Evolutionary conservation across 2,113 vertebrate species (phyloP).

Genomic region (Polypterus senegalus): DNA sequence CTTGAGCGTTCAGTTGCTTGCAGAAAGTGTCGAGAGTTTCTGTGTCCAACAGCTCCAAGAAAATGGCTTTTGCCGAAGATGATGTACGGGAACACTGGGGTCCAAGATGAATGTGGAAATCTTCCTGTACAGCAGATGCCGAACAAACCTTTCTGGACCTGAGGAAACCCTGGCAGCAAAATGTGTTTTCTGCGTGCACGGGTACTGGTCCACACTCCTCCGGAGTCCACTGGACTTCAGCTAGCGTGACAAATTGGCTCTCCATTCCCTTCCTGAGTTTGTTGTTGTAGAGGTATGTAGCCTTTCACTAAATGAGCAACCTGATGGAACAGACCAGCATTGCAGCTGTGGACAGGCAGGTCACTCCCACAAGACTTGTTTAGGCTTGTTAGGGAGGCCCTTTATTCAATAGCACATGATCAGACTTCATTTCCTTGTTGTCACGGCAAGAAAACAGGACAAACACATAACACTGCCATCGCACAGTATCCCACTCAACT

Average conservation of each 20-base stretch:
- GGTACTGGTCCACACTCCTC: slow-evolving; percentile 35
- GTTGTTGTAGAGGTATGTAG: no score
- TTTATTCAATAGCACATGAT: no score
- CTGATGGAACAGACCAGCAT: no score
- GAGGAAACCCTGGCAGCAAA: slow-evolving; percentile 38
- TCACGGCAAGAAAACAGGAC: no score
- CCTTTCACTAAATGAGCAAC: no score
- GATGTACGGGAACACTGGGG: slow-evolving; percentile 22
- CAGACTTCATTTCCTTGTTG: no score
- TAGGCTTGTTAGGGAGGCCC: no score
- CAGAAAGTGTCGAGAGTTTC: slow-evolving; percentile 26
- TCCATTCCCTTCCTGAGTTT: slow-evolving; percentile 24
- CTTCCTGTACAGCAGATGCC: slow-evolving; percentile 13
- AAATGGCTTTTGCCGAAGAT: slow-evolving; percentile 27
- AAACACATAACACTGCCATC: no score
- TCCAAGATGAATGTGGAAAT: slow-evolving; percentile 10
- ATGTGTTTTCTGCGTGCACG: slow-evolving; percentile 14
- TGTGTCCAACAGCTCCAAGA: slow-evolving; percentile 33
- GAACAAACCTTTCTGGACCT: slow-evolving; percentile 23
- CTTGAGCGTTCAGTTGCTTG: slow-evolving; percentile 17
- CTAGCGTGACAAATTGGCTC: slow-evolving; percentile 28
- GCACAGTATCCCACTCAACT: no score
- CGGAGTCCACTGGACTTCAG: slow-evolving; percentile 33
- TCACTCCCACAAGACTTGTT: slow-evolving; percentile 5
- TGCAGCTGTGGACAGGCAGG: neutral